Conservation (phyloP, 2,113 vertebrate species). For the Aspidoscelis tigris region DNA sequence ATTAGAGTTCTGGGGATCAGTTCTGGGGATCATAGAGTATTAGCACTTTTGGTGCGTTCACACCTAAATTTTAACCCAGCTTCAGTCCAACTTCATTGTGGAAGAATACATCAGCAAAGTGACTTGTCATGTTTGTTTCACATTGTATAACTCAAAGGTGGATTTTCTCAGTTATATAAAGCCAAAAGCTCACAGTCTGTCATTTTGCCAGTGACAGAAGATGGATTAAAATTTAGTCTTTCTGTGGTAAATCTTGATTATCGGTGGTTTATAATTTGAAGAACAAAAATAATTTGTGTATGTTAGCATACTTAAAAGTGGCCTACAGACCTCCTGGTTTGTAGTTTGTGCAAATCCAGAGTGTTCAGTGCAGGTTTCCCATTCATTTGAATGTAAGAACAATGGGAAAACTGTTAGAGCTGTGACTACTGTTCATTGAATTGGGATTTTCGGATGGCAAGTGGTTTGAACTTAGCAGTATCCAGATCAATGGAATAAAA, state of each 20-base stretch:
- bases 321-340: constrained; percentile 5
- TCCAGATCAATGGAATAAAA: too few relatives aligned
- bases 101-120: too few relatives aligned
- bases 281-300: constrained; percentile 54
- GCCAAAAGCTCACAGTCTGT: too few relatives aligned
- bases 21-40: constrained; percentile 52
- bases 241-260: constrained; percentile 57
- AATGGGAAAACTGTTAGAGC: neutral
- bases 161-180: too few relatives aligned
- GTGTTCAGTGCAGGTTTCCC: neutral
- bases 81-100: too few relatives aligned
- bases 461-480: neutral
- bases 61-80: too few relatives aligned
- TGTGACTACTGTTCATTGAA: neutral
- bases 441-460: neutral
- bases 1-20: constrained; percentile 42
- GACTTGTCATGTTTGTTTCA: too few relatives aligned
- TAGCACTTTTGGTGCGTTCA: neutral
- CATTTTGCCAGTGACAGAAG: too few relatives aligned
- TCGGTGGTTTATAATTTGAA: constrained; percentile 56
- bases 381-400: neutral
- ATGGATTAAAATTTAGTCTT: neutral
- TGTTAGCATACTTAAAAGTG: constrained; percentile 21
- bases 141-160: too few relatives aligned
- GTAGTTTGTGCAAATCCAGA: neutral